A percentile compares a stretch with the other conserved stretches of the same genome.
These are phyloP conservation scores for Eilema depressum DNA, from an alignment of 2,888 invertebrate genomes.

Conservation along the genomic window DNA sequence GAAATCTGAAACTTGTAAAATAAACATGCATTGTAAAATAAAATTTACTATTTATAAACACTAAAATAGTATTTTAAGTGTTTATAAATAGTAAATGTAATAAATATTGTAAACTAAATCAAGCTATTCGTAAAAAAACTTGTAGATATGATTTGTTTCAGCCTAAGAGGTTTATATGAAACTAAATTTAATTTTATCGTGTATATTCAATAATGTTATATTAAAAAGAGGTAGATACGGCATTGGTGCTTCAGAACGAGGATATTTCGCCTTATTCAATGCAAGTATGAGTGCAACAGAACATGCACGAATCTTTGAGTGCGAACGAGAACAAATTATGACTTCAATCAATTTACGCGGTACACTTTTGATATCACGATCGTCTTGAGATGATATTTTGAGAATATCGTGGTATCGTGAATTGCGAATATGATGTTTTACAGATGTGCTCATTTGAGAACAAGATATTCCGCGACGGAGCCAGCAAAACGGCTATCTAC, in stretches of 20 bases:
- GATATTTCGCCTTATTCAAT: background rate
- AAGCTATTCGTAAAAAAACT: background rate
- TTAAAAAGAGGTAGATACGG: background rate
- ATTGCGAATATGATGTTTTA: no score
- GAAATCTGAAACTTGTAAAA: background rate
- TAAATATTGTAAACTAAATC: background rate
- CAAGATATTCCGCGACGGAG: no score
- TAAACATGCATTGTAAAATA: background rate
- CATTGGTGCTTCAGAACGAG: background rate
- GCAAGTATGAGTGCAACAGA: background rate
- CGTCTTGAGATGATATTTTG: no score
- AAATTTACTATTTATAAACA: conserved; percentile 2
- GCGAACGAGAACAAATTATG: background rate
- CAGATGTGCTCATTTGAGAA: no score
- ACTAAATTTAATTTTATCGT: background rate
- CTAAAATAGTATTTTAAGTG: no score
- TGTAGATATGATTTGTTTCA: background rate
- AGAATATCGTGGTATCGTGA: no score
- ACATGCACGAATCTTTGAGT: background rate
- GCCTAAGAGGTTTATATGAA: conserved; percentile 3
- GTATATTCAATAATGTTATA: background rate
- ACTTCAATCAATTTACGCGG: background rate
- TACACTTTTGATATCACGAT: no score
- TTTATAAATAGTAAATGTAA: background rate
- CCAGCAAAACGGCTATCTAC: no score